Evolutionary conservation across 2,888 invertebrate genomes (phyloP), one percentile per base, ranked within the genome.

Genomic region (Drosophila testacea): DNA sequence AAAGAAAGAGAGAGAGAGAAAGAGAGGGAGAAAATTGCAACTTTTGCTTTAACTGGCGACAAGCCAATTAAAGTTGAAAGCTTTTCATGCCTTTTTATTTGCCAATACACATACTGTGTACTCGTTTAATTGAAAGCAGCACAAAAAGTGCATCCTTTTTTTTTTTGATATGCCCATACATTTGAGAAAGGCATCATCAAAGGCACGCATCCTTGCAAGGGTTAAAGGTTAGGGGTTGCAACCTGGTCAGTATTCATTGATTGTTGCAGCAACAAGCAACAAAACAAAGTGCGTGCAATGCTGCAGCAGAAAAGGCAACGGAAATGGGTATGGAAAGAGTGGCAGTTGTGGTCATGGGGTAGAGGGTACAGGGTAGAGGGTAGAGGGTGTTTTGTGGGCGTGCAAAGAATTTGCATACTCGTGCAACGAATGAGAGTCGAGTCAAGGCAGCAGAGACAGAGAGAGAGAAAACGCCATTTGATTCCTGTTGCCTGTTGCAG

Each of bases 131-230:
- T 61, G 69, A 50, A 52, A 66, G 65, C 54, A n/a, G 28, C 64
- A 69, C 70, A 77, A 72, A 79, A 82, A 73, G 73, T 74, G 78
- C 82, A 78, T 80, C 77, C 73, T 77, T 42, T 59, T 55, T 42
- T 42, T 28, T 59, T 55, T 42, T 16, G 13, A 4, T 32, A 38
- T 22, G 11, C 10, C 38, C 38, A 41, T 34, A 47, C 30, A 47
- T 13, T 7, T 1, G 9, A 28, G 4, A 30, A 6, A 16, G 16
- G 1, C 10, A 51, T 22, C 50, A 42, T 32, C 42, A 30, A 32
- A 32, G 55, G 13, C 42, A 55, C 41, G 30, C 41, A 42, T 32
- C 34, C 38, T 34, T 13, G 36, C 60, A 52, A 48, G 68, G 72
- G 67, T 62, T 54, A 71, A 63, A 76, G 67, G 81, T 80, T 61